Percentiles rank a stretch among this genome's conserved stretches.
Conservation (phyloP, 30 jellyfish, hydroid and myxozoan species). For the Mastigias papua region DNA sequence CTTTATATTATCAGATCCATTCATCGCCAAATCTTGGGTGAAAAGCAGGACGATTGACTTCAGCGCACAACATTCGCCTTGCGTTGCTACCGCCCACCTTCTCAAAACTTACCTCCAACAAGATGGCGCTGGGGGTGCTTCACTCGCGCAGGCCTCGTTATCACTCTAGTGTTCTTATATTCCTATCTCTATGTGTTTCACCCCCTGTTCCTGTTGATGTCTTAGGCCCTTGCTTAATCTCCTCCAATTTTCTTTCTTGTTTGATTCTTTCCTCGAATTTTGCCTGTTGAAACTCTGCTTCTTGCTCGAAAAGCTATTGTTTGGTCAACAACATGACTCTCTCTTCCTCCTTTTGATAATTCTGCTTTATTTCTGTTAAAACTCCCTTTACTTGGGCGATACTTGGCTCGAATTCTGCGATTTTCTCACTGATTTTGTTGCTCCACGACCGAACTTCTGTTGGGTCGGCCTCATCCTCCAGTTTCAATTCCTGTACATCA, state of each 20-base stretch:
- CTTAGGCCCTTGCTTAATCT: conserved; percentile 14
- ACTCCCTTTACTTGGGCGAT: conserved; percentile 35
- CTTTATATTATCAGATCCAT: too few species aligned
- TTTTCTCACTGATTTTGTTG: conserved; percentile 18
- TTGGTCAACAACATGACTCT: conserved; percentile 1
- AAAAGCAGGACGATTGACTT: too few species aligned
- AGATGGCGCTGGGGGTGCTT: too few species aligned
- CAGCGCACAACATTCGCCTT: too few species aligned
- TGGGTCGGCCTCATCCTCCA: conserved; percentile 61
- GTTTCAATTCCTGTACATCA: conserved; percentile 28
- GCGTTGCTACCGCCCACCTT: too few species aligned
- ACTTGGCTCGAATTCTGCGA: conserved; percentile 32
- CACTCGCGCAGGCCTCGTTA: too few species aligned
- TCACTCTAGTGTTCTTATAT: too few species aligned
- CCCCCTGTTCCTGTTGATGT: conserved; percentile 15
- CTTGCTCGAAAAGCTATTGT: conserved; percentile 57
- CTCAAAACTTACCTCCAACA: too few species aligned
- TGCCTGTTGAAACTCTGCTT: conserved; percentile 35
- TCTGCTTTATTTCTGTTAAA: conserved; percentile 35
- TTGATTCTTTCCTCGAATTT: conserved; percentile 25
- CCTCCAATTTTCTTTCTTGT: conserved; percentile 34
- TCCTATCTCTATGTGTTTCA: too few species aligned
- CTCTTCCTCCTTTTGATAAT: conserved; percentile 24
- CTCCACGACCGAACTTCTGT: conserved; percentile 54
- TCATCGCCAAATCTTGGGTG: too few species aligned